Evolutionary conservation across 2,888 invertebrate species (phyloP), one percentile per base, ranked within the genome.

Genomic region (Harpagoxenus sublaevis): DNA sequence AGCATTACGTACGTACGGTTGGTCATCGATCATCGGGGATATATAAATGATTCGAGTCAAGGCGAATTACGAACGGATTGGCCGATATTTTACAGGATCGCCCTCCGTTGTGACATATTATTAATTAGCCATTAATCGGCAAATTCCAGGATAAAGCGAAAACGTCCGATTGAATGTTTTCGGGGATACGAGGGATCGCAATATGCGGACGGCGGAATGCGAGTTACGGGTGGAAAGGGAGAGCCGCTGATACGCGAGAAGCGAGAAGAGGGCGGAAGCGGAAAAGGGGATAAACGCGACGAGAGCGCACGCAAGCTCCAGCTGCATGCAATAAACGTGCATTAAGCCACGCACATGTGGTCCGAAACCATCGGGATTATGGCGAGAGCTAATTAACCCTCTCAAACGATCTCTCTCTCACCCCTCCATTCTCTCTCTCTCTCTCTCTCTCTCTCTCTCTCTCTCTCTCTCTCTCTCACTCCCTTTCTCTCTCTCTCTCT

Each of bases 361-460:
- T 84, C 84, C 83, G 84, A 90, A 90, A 89, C 88, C 90, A 90
- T 88, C 62, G 87, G 88, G 89, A 92, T 91, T 92, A 90, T 89
- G 85, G 86, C 86, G 88, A 89, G 87, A 89, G 86, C 88, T 91
- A 91, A 92, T 92, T 92, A 91, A 89, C 91, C 82, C 86, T n/a
- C 75, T 63, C 65, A 71, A 84, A 66, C 74, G 15, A 75, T 65
- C n/a, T 31, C 31, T 60, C 28, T 65, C 57, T 55, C 31, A 66
- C 45, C 12, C n/a, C 42, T 45, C 31, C 28, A 31, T 28, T 66
- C 68, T 48, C 15, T 65, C 60, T 55, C 31, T 73, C 42, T 18
- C n/a, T 51, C 45, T 42, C 28, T 51, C 57, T n/a, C 68, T 35
- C 39, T 9, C 48, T 39, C 48, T 68, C 31, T 74, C 35, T 35